Conservation (phyloP, 2,888 invertebrate species). For the Thysanoteuthis rhombus region DNA sequence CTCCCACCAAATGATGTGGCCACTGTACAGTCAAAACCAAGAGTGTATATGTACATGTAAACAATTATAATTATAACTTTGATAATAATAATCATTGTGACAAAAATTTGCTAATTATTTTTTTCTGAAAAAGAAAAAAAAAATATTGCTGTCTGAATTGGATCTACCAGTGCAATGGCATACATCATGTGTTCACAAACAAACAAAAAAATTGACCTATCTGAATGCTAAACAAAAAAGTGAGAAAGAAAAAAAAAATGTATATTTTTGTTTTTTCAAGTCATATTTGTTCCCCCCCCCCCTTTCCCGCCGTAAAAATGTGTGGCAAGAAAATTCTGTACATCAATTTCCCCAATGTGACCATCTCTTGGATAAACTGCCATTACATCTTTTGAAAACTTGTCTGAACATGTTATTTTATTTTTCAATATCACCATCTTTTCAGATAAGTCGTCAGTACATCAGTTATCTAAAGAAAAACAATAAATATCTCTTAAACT, state of each 20-base stretch:
- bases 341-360: neutral
- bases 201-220: neutral
- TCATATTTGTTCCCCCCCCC: neutral
- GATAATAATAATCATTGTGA: neutral
- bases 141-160: neutral
- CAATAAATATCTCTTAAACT: neutral
- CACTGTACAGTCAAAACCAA: conserved; percentile 15
- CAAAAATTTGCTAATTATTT: conserved; percentile 20
- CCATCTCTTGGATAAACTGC: neutral
- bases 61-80: neutral
- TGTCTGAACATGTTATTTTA: neutral
- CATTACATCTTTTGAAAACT: neutral
- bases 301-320: neutral
- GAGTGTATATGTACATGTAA: conserved; percentile 31
- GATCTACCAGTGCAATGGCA: neutral
- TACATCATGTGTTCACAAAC: neutral
- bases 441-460: neutral
- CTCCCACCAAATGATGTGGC: conserved; percentile 15
- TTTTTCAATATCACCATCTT: neutral
- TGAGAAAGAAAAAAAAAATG: neutral
- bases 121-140: neutral
- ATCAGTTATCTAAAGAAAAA: neutral
- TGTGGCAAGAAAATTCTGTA: neutral
- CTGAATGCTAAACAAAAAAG: neutral
- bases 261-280: neutral